Evolutionary conservation across 2,797 vertebrate genomes (phyloP).

Genomic region (Hozukius guyotensis): DNA sequence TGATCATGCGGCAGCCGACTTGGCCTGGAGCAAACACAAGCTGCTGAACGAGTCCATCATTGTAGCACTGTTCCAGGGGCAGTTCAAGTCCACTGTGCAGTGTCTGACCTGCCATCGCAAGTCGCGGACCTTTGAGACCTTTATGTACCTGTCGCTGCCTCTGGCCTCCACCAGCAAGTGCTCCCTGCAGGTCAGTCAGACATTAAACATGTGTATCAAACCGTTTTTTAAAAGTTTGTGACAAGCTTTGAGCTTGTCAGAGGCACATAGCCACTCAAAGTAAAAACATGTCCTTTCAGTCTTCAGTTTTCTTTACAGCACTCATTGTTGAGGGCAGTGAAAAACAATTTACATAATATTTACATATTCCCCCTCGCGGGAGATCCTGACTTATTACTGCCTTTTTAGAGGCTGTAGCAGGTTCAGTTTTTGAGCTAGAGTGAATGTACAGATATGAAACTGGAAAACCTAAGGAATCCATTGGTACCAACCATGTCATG

Average conservation of each 20-base stretch:
- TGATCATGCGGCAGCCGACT: conserved; percentile 89
- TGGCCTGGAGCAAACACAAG: conserved; percentile 96
- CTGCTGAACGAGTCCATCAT: conserved; percentile 97
- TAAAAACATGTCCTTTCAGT: neutral
- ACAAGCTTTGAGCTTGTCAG: neutral
- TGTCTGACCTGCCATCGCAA: conserved; percentile 95
- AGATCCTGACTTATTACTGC: too few species aligned
- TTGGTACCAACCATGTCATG: too few species aligned
- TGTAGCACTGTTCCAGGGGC: conserved; percentile 96
- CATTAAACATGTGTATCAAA: neutral
- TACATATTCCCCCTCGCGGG: too few species aligned
- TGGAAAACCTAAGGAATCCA: too few species aligned
- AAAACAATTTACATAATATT: neutral
- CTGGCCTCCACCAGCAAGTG: conserved; percentile 95
- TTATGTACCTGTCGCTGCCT: conserved; percentile 96
- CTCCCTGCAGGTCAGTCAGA: conserved; percentile 89
- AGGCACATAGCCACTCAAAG: neutral
- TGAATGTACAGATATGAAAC: too few species aligned
- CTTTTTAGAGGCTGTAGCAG: too few species aligned
- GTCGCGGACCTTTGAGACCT: conserved; percentile 97
- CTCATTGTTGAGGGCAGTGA: neutral
- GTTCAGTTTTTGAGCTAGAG: too few species aligned
- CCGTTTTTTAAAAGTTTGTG: neutral
- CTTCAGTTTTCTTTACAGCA: neutral
- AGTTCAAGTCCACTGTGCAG: conserved; percentile 98